Conservation (phyloP, 2,113 vertebrate genomes). For the Prionailurus viverrinus region DNA sequence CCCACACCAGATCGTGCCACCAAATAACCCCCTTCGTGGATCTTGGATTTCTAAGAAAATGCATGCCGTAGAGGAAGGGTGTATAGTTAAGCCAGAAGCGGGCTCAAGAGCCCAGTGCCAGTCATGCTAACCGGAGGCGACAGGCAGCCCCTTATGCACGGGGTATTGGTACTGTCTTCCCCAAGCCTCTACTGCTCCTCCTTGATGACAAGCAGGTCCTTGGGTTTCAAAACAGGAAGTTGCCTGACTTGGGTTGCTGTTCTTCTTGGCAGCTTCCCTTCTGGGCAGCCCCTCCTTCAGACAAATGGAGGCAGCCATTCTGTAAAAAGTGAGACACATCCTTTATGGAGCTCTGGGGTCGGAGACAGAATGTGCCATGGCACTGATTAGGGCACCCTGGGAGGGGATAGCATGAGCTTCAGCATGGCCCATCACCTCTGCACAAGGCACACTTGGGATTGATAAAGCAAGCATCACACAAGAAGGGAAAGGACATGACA, state of each 20-base stretch:
- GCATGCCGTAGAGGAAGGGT: neutral
- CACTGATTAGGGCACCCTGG: neutral
- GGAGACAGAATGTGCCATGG: neutral
- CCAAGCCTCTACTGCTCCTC: neutral
- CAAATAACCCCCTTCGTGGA: neutral
- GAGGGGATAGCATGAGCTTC: neutral
- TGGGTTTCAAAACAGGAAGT: slow-evolving; percentile 67
- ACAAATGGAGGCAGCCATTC: neutral
- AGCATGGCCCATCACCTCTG: rapidly evolving
- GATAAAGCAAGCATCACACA: neutral
- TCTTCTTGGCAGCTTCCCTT: slow-evolving; percentile 52
- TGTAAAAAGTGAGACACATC: neutral
- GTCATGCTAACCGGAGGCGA: rapidly evolving
- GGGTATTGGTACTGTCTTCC: neutral
- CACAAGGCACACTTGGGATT: neutral
- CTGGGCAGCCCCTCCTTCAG: neutral
- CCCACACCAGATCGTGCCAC: neutral
- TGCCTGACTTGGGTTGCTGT: neutral
- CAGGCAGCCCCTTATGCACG: neutral
- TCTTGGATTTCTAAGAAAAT: neutral
- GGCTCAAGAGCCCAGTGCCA: neutral
- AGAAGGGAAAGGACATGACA: neutral
- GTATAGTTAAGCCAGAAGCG: neutral
- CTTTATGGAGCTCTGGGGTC: neutral
- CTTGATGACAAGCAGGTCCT: neutral